Evolutionary conservation across 2,113 vertebrate genomes (phyloP).

Genomic region (Lutjanus erythropterus): DNA sequence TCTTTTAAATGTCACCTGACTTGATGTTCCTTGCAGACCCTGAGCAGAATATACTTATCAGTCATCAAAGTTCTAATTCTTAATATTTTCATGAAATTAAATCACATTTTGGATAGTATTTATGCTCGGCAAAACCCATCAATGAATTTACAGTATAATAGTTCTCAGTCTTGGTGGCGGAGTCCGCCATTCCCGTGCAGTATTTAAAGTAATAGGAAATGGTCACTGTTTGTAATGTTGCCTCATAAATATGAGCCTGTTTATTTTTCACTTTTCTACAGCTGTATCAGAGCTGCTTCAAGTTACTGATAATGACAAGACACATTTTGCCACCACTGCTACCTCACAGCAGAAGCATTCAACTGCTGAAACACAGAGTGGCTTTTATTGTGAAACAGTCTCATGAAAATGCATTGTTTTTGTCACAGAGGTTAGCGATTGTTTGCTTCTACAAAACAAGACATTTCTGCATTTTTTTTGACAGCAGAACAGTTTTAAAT

Average conservation of each 20-base stretch:
- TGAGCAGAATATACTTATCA: not conserved
- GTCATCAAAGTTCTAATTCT: not conserved
- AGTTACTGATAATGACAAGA: not conserved
- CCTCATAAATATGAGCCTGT: not conserved
- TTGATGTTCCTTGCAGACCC: not conserved
- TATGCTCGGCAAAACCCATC: not conserved
- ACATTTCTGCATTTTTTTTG: not conserved
- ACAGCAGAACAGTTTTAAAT: not conserved
- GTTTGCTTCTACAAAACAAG: slow-evolving; percentile 9
- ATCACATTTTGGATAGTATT: not conserved
- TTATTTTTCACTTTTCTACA: not conserved
- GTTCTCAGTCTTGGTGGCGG: not conserved
- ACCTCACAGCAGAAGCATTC: not conserved
- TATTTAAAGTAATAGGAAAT: not conserved
- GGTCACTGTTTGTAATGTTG: not conserved
- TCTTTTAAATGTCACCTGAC: not conserved
- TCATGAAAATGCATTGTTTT: not conserved
- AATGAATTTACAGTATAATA: not conserved
- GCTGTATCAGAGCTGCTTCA: not conserved
- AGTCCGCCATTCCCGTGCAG: not conserved
- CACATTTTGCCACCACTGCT: not conserved
- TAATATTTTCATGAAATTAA: not conserved
- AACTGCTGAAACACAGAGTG: not conserved
- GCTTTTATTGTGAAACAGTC: not conserved
- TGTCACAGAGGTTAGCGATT: not conserved